Base-by-base conservation (phyloP, 2,797 vertebrate species). In the Sternotherus odoratus region DNA sequence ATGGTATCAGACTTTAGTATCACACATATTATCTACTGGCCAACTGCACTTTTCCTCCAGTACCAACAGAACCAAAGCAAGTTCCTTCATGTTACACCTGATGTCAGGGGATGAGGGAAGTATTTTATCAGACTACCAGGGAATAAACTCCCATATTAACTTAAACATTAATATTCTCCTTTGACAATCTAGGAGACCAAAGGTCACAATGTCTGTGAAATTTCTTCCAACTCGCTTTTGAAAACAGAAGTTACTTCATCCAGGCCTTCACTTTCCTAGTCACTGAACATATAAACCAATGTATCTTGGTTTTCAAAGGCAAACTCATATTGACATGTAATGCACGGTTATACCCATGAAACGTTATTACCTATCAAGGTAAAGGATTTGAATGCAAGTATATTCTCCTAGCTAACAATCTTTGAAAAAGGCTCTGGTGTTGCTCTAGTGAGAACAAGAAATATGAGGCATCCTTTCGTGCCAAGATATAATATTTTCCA, bases 61-160 rank as follows among this genome's bases (percentile, higher is more conserved):
- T 69, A 48, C 2, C 0, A 1, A 75, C 46, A 75, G 23, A 63
- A 0, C 0, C 6, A 4, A 12, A 0, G 0, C 75, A 49, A 1
- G 8, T 8, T 12, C 11, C 2, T 36, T 9, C 66, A 4, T 49
- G 28, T 30, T 26, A 13, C 39, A 6, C 79, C 11, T 8, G 39
- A 39, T 8, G 28, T 46, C 16, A 23, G 56, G 23, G 28, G 39
- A 12, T 10, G 17, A 28, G 39, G 54, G 39, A 23, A 46, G 15
- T 48, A 28, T 28, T 48, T 75, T 69, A 39, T 75, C 72, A 75
- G 13, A 75, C 15, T 46, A 48, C 12, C 26, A 46, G 72, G 12
- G 24, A 75, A 26, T 28, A 48, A 46, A 26, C 43, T 30, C 43
- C 43, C 72, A 48, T 30, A 5, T 26, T 30, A 26, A 46, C 43